phyloP scores from a whole-genome alignment of 2,888 invertebrate species.

The Pyrrhia umbra region DNA sequence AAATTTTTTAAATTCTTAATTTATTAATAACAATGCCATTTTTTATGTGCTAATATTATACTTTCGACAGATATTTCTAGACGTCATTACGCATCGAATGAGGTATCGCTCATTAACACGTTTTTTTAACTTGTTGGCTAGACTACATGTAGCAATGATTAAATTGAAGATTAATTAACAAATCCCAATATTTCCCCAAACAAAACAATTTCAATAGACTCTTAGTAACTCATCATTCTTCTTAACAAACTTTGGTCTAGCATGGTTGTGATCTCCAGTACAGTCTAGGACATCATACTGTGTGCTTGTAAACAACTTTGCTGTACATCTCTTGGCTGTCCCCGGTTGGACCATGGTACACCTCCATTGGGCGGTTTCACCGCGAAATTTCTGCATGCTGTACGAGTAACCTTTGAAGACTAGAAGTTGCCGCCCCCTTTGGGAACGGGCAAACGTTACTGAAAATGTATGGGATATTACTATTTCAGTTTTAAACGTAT shows the following conservation, averaged over 20 bases:
- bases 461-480: slow-evolving; percentile 61
- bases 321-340: slow-evolving; percentile 72
- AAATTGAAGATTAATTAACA: no score
- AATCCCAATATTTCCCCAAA: no score
- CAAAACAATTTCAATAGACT: slow-evolving; percentile 58
- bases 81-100: no score
- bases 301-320: slow-evolving; percentile 71
- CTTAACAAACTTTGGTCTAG: slow-evolving; percentile 71
- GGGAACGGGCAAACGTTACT: slow-evolving; percentile 77
- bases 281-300: slow-evolving; percentile 66
- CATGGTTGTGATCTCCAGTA: slow-evolving; percentile 69
- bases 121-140: no score
- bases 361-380: slow-evolving; percentile 72
- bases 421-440: slow-evolving; percentile 75
- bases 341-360: slow-evolving; percentile 78
- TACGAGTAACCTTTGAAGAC: slow-evolving; percentile 75
- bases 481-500: slow-evolving; percentile 11
- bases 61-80: no score
- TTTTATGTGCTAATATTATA: no score
- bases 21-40: no score
- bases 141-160: no score
- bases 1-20: no score
- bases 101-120: no score
- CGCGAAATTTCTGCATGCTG: slow-evolving; percentile 55
- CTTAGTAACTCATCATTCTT: slow-evolving; percentile 64